phyloP scores from a whole-genome alignment of 2,113 vertebrate genomes.

The Sigmodon hispidus region DNA sequence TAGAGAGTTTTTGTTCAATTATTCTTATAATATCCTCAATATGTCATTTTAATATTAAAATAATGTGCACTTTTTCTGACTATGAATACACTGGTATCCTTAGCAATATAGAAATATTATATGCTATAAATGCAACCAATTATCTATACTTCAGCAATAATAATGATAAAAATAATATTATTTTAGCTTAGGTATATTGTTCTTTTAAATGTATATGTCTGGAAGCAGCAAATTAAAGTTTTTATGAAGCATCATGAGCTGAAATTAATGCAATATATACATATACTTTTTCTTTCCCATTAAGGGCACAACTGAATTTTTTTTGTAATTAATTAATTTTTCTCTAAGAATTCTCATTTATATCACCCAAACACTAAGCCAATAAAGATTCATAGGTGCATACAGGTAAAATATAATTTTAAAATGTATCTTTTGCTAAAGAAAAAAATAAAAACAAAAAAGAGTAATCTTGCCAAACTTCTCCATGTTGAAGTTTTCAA shows the following conservation, averaged over 20 bases:
- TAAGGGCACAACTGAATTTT: background rate
- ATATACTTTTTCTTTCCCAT: background rate
- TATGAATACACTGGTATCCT: background rate
- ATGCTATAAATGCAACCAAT: background rate
- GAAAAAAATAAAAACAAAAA: background rate
- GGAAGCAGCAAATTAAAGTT: background rate
- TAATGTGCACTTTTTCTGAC: background rate
- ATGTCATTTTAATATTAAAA: background rate
- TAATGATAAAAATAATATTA: background rate
- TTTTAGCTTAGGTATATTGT: background rate
- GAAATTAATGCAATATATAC: background rate
- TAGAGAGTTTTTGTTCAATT: rapidly evolving
- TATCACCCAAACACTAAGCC: background rate
- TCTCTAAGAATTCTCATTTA: background rate
- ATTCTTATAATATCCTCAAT: background rate
- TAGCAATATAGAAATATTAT: background rate
- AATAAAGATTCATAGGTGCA: background rate
- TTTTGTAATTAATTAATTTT: background rate
- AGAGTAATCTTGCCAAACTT: background rate
- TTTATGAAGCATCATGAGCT: background rate
- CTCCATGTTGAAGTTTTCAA: background rate
- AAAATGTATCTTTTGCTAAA: background rate
- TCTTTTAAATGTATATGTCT: background rate
- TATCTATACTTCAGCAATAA: background rate
- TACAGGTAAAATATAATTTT: background rate